These are phyloP conservation scores for Furnarius figulus DNA, from an alignment of 2,113 vertebrate species.

Conservation along the genomic window DNA sequence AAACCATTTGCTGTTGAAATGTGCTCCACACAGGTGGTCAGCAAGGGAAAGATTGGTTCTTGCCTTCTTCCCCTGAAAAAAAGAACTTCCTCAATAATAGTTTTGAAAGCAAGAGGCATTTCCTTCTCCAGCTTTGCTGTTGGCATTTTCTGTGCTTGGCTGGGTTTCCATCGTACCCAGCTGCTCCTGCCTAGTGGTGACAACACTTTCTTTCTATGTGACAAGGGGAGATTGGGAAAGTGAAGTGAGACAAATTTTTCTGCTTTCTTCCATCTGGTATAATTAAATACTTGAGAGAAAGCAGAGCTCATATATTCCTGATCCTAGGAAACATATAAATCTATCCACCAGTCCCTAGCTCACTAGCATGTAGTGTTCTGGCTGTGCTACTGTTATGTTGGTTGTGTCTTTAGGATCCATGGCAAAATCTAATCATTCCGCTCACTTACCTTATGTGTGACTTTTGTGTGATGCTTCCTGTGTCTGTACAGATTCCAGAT, in stretches of 20 bases:
- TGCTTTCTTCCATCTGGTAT: background rate
- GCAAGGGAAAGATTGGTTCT: background rate
- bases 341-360: background rate
- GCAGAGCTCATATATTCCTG: background rate
- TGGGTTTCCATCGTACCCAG: background rate
- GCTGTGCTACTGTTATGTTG: background rate
- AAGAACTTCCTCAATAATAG: background rate
- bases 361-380: background rate
- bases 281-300: background rate
- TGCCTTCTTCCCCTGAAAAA: background rate
- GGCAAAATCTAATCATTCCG: background rate
- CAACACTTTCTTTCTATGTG: background rate
- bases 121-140: background rate
- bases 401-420: background rate
- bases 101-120: background rate
- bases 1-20: background rate
- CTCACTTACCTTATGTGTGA: background rate
- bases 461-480: background rate
- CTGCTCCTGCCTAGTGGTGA: background rate
- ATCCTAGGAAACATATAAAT: background rate
- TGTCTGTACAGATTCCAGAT: background rate
- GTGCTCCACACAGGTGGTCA: background rate
- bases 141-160: background rate
- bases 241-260: background rate
- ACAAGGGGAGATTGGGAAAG: background rate